Conservation (phyloP, 2,113 vertebrate genomes). For the Scartelaos histophorus region DNA sequence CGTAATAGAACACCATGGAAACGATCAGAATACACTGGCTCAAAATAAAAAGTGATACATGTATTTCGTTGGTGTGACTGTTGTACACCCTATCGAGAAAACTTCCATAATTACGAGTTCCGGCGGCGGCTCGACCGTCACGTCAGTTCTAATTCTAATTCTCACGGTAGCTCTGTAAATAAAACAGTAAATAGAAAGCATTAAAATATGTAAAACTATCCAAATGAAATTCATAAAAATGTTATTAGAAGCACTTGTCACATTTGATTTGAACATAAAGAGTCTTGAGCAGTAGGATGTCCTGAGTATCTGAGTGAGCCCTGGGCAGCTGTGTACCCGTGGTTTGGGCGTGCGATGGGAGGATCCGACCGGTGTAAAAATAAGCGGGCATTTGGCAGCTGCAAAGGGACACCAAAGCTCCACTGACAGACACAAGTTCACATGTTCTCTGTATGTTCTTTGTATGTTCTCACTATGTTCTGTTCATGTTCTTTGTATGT, state of each 20-base stretch:
- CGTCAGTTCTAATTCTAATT: too few species aligned
- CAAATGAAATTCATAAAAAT: too few species aligned
- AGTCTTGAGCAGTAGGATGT: neutral
- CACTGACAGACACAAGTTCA: conserved; percentile 40
- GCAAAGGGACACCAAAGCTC: conserved; percentile 61
- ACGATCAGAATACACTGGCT: neutral
- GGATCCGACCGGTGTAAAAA: conserved; percentile 62
- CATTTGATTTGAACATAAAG: neutral
- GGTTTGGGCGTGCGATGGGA: conserved; percentile 55
- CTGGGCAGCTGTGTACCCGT: conserved; percentile 51
- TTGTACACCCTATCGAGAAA: too few species aligned
- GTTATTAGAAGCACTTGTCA: too few species aligned
- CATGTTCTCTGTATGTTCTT: conserved; percentile 3
- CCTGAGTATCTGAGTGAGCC: conserved; percentile 11
- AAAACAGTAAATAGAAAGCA: too few species aligned
- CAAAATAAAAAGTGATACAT: neutral
- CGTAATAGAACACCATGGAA: neutral
- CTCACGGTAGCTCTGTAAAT: neutral
- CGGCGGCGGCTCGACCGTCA: too few species aligned
- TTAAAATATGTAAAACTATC: too few species aligned
- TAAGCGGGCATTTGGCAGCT: conserved; percentile 52
- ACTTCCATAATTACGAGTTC: too few species aligned
- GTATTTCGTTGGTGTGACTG: too few species aligned
- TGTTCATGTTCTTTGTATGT: neutral
- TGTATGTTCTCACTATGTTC: neutral